Evolutionary conservation across 37 sponge, comb jelly and placozoan genomes (phyloP), one percentile per base, ranked within the genome.

Genomic region (Aplysina aerophoba): DNA sequence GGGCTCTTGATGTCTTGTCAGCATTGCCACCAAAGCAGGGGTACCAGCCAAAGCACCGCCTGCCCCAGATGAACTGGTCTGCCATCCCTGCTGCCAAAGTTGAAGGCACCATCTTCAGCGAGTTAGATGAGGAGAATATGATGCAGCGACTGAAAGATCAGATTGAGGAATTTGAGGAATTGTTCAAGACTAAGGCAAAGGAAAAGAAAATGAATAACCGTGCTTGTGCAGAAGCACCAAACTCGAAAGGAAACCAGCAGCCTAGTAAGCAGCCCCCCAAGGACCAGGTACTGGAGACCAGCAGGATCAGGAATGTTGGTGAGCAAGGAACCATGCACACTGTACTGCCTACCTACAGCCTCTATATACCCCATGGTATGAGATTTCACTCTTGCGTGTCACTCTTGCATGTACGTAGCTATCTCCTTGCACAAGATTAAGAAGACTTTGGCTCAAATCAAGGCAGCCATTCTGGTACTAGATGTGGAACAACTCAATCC

Each of bases 31-130:
- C 38, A 31, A 92, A 92, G 59, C 58, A 86, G 34, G 85, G 73
- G 50, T 87, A 93, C 27, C 79, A 92, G 54, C 90, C 96, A 5
- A 92, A 90, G 54, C 88, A 92, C 85, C 58, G 82, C 0, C 88
- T 95, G 0, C 96, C 96, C 4, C 50, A 80, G 65, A 55, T 95
- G 37, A 95, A 95, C 68, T 95, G 96, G 96, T 73, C 41, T 0
- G 53, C 87, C 53, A 65, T 95, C 22, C 93, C 92, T 6, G 57
- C 74, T 24, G 86, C 85, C 0, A 86, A 92, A 67, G 86, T 95
- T 15, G 31, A 89, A 8, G 89, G 87, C 0, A 95, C 96, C 0
- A 81, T 95, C 35, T 95, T 95, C 85, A 80, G 44, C 41, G 64
- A 85, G 6, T 31, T 95, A 24, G 91, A 95, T 57, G 96, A 95